Evolutionary conservation across 2,888 invertebrate species (phyloP).

Genomic region (Chloroclysta siterata): DNA sequence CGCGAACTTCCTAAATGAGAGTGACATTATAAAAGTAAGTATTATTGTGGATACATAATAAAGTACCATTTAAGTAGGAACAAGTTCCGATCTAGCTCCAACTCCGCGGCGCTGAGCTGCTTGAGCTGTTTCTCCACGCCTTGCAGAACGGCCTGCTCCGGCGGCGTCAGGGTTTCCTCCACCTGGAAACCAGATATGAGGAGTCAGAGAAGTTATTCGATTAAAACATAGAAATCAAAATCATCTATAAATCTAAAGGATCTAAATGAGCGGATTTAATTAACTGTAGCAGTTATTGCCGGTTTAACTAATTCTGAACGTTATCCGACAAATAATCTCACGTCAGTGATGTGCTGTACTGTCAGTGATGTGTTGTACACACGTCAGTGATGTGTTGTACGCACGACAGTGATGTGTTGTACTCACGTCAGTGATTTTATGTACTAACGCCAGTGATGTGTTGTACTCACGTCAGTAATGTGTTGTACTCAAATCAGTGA

Average conservation of each 20-base stretch:
- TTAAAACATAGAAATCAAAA: no score
- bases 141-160: slow-evolving; percentile 90
- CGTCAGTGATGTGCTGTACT: no score
- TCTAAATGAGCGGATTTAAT: no score
- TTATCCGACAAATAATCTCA: no score
- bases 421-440: slow-evolving; percentile 86
- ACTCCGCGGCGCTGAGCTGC: slow-evolving; percentile 90
- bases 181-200: slow-evolving; percentile 78
- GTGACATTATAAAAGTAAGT: not conserved
- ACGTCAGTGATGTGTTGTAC: slow-evolving; percentile 44
- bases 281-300: no score
- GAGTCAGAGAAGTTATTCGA: not conserved
- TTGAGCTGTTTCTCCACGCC: slow-evolving; percentile 90
- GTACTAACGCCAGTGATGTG: slow-evolving; percentile 84
- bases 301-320: no score
- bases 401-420: slow-evolving; percentile 19
- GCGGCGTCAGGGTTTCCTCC: slow-evolving; percentile 94
- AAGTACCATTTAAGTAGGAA: slow-evolving; percentile 93
- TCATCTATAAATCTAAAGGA: no score
- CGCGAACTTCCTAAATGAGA: no score
- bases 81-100: slow-evolving; percentile 92
- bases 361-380: no score
- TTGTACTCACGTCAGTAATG: slow-evolving; percentile 90
- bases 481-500: no score
- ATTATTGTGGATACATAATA: slow-evolving; percentile 57